Conservation (phyloP, 1,140 invertebrate genomes). For the Atopsyche davidsoni region DNA sequence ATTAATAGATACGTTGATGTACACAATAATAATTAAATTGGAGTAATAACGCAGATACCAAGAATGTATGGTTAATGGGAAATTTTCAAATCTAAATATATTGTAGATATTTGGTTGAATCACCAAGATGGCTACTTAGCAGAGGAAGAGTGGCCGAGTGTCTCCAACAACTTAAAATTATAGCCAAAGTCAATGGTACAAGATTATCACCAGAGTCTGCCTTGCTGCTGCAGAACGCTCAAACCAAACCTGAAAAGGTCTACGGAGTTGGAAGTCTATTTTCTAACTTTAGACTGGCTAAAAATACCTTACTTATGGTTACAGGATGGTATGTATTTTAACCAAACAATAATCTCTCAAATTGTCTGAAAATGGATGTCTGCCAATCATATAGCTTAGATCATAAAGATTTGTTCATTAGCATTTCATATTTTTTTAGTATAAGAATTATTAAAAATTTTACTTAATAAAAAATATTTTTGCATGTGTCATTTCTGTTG, state of each 20-base stretch:
- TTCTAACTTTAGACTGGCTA: conserved; percentile 48
- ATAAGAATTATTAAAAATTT: too few relatives aligned
- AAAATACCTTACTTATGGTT: conserved; percentile 41
- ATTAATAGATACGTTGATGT: not conserved
- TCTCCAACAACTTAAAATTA: conserved; percentile 50
- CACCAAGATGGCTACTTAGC: conserved; percentile 60
- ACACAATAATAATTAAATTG: not conserved
- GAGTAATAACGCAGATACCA: too few relatives aligned
- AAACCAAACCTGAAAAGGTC: conserved; percentile 34
- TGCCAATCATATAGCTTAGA: too few relatives aligned
- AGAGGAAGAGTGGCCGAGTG: conserved; percentile 52
- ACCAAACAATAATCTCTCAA: too few relatives aligned
- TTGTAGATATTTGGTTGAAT: conserved; percentile 53
- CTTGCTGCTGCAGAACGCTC: conserved; percentile 33
- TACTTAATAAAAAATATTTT: too few relatives aligned
- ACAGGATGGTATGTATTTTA: conserved; percentile 16
- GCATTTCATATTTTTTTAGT: too few relatives aligned
- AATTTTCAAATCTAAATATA: too few relatives aligned
- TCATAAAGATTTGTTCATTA: too few relatives aligned
- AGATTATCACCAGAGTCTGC: conserved; percentile 41
- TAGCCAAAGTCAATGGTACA: conserved; percentile 59
- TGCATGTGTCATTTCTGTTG: too few relatives aligned
- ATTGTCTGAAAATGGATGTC: too few relatives aligned
- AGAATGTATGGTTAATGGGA: too few relatives aligned
- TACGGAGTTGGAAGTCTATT: conserved; percentile 53